Conservation (phyloP, 2,888 invertebrate genomes). For the Dynastes tityus region DNA sequence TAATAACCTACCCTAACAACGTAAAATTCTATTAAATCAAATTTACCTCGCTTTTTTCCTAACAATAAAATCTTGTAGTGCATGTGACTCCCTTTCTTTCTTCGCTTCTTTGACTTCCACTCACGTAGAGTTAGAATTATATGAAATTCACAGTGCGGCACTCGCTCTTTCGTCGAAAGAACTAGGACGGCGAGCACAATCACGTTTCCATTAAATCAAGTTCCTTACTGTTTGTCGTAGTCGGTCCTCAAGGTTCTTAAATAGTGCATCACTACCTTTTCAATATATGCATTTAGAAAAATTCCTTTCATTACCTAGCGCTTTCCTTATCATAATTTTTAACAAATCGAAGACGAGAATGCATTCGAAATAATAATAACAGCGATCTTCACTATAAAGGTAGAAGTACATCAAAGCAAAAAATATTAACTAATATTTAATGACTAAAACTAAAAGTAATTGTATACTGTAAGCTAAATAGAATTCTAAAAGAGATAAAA, state of each 20-base stretch:
- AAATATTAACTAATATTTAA: no score
- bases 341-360: no score
- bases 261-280: not conserved
- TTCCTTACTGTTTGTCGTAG: conserved; percentile 7
- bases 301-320: not conserved
- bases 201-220: conserved; percentile 36
- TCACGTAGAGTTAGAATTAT: conserved; percentile 26
- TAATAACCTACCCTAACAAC: conserved; percentile 13
- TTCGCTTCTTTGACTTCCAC: conserved; percentile 7
- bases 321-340: not conserved
- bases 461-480: no score
- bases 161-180: conserved; percentile 3
- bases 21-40: conserved; percentile 20
- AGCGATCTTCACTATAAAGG: no score
- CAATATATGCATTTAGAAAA: not conserved
- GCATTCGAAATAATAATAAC: no score
- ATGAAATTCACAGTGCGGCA: conserved; percentile 13
- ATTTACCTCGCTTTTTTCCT: conserved; percentile 19
- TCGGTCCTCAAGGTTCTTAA: not conserved
- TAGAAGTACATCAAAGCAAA: no score
- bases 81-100: not conserved
- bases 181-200: conserved; percentile 11
- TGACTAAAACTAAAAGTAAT: no score
- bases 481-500: no score
- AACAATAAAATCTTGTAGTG: conserved; percentile 29